Evolutionary conservation across 2,113 vertebrate species (phyloP).

Genomic region (Eptatretus burgeri): DNA sequence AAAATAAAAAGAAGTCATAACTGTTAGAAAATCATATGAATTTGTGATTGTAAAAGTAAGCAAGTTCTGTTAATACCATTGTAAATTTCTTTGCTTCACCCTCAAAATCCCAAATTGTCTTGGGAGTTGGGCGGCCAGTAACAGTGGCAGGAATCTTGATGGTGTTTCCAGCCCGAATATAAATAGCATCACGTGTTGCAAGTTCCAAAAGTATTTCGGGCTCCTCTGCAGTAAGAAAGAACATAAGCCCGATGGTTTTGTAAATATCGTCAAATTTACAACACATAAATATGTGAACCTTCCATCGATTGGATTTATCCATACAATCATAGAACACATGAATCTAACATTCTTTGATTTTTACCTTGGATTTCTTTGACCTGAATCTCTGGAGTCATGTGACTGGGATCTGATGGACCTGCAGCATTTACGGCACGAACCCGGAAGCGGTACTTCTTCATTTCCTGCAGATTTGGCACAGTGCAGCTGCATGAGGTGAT

Average conservation of each 20-base stretch:
- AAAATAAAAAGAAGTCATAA: not conserved
- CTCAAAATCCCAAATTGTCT: conserved; percentile 66
- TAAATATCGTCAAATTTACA: too few relatives aligned
- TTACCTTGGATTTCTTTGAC: conserved; percentile 59
- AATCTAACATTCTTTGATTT: conserved; percentile 9
- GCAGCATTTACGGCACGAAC: conserved; percentile 70
- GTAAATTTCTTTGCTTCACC: conserved; percentile 43
- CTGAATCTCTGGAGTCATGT: conserved; percentile 33
- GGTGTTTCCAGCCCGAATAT: conserved; percentile 35
- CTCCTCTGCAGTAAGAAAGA: conserved; percentile 25
- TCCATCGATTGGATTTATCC: not conserved
- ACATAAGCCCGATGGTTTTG: too few relatives aligned
- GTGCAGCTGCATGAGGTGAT: conserved; percentile 45
- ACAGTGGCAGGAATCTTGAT: conserved; percentile 48
- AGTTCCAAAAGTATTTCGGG: conserved; percentile 45
- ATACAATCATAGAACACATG: not conserved
- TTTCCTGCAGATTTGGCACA: conserved; percentile 49
- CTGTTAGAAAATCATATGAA: not conserved
- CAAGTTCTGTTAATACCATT: conserved; percentile 24
- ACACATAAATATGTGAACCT: too few relatives aligned
- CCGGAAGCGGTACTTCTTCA: conserved; percentile 64
- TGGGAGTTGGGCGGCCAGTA: conserved; percentile 49
- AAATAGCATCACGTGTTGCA: conserved; percentile 35
- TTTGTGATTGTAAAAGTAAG: conserved; percentile 2
- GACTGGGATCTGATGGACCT: conserved; percentile 73